Evolutionary conservation across 2,113 vertebrate species (phyloP).

Genomic region (Vimba vimba): DNA sequence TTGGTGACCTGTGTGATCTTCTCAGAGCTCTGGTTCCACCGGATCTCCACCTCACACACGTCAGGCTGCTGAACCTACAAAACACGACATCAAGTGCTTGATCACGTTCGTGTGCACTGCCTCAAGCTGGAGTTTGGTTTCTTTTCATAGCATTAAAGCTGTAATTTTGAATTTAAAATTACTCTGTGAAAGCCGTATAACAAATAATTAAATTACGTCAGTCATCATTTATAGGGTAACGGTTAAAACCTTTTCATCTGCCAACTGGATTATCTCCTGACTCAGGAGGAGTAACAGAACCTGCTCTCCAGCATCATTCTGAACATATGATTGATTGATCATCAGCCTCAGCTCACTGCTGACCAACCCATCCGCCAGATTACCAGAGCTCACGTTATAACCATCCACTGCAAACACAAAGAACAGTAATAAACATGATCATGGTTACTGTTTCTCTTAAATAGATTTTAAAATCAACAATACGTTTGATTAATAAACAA

Average conservation of each 20-base stretch:
- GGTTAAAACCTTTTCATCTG: conserved; percentile 81
- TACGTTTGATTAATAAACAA: too few relatives aligned
- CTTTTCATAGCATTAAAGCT: not conserved
- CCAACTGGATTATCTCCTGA: conserved; percentile 89
- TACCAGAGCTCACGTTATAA: conserved; percentile 68
- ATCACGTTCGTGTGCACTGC: not conserved
- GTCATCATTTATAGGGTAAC: not conserved
- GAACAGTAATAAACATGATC: not conserved
- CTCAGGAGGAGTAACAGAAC: conserved; percentile 85
- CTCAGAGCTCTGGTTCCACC: conserved; percentile 82
- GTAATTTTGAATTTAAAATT: not conserved
- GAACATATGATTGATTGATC: conserved; percentile 84
- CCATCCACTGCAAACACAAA: conserved; percentile 75
- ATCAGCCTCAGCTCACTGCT: conserved; percentile 85
- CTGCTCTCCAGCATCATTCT: conserved; percentile 79
- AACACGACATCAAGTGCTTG: not conserved
- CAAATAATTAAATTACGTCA: not conserved
- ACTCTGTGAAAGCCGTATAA: not conserved
- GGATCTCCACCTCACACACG: conserved; percentile 87
- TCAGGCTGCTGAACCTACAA: conserved; percentile 87
- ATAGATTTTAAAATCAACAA: not conserved
- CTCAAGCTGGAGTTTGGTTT: not conserved
- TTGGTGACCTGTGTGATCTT: conserved; percentile 84
- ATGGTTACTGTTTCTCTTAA: not conserved
- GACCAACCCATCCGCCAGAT: conserved; percentile 76